Percentiles rank a stretch among this genome's conserved stretches.
phyloP scores from a whole-genome alignment of 2,797 vertebrate genomes.

The Anniella stebbinsi region DNA sequence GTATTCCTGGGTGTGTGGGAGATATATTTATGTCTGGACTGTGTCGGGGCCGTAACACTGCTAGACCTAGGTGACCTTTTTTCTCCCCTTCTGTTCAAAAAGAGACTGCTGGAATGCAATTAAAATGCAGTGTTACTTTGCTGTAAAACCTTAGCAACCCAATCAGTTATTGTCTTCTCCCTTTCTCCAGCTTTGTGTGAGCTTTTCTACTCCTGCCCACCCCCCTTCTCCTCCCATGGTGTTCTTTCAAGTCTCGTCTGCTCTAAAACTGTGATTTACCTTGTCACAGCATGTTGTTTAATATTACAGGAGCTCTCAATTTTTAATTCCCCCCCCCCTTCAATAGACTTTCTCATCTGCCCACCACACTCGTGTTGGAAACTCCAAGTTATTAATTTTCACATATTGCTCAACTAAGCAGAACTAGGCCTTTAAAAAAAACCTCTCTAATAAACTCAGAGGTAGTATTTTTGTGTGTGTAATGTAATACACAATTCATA shows the following conservation, averaged over 20 bases:
- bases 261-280: constrained; percentile 55
- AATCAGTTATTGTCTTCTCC: constrained; percentile 54
- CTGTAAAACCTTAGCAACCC: constrained; percentile 56
- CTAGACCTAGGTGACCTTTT: constrained; percentile 69
- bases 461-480: constrained; percentile 48
- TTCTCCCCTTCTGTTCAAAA: constrained; percentile 64
- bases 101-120: constrained; percentile 71
- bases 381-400: constrained; percentile 76
- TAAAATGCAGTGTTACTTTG: constrained; percentile 67
- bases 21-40: constrained; percentile 67
- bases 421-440: constrained; percentile 68
- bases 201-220: constrained; percentile 23
- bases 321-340: neutral
- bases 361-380: constrained; percentile 42
- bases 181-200: constrained; percentile 33
- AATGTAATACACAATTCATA: constrained; percentile 80
- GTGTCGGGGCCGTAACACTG: constrained; percentile 55
- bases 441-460: constrained; percentile 76
- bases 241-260: constrained; percentile 39
- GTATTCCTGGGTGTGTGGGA: constrained; percentile 60
- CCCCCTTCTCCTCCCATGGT: constrained; percentile 51
- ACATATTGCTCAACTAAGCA: constrained; percentile 80
- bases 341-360: constrained; percentile 36
- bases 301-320: constrained; percentile 35
- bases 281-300: constrained; percentile 45